Percentiles rank a stretch among this genome's conserved stretches.
phyloP scores from a whole-genome alignment of 2,797 vertebrate species.

The Myotis planiceps region DNA sequence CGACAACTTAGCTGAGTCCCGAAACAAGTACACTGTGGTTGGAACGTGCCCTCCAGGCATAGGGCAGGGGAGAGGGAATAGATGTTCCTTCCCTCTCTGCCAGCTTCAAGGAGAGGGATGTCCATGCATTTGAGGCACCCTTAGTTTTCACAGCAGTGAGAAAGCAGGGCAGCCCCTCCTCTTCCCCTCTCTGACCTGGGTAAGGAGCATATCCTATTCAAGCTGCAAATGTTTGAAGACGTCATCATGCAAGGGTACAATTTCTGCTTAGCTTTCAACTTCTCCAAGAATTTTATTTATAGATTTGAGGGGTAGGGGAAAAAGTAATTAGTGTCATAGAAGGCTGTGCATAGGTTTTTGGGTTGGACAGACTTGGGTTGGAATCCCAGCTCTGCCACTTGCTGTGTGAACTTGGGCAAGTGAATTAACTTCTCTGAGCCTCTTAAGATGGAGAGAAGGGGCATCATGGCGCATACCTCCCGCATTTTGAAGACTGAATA shows the following conservation, averaged over 20 bases:
- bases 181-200: not conserved
- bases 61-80: not conserved
- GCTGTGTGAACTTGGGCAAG: not conserved
- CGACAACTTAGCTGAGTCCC: not conserved
- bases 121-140: not conserved
- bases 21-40: not conserved
- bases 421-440: constrained; percentile 16
- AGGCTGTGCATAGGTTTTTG: not conserved
- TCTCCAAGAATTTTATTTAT: not conserved
- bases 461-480: not conserved
- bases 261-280: not conserved
- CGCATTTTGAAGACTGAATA: not conserved
- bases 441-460: not conserved
- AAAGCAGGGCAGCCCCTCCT: not conserved
- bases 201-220: not conserved
- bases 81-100: rapidly evolving
- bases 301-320: not conserved
- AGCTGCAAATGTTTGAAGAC: not conserved
- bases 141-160: not conserved
- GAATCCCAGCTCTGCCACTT: not conserved
- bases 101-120: not conserved
- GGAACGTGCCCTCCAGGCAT: not conserved
- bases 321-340: not conserved
- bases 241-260: not conserved
- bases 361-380: not conserved